Conservation (phyloP, 2,797 vertebrate species). For the Alosa sapidissima region DNA sequence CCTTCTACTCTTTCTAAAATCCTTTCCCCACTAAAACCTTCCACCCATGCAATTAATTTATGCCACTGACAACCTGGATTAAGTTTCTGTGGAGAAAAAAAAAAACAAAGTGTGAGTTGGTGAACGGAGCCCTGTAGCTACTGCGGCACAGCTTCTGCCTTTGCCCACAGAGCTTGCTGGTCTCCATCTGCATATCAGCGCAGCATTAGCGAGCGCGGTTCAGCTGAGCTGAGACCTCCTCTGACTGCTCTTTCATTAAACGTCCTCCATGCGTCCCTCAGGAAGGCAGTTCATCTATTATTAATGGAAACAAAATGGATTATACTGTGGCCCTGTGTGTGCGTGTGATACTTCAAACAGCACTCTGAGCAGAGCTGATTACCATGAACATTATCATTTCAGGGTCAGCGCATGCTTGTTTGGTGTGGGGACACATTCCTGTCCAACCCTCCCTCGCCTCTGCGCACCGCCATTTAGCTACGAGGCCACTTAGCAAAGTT, state of each 20-base stretch:
- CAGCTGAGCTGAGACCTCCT: neutral
- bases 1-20: neutral
- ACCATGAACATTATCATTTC: constrained; percentile 29
- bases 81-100: neutral
- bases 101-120: neutral
- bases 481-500: neutral
- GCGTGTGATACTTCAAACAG: constrained; percentile 27
- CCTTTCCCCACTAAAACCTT: neutral
- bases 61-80: constrained; percentile 13
- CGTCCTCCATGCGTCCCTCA: constrained; percentile 16
- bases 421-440: neutral
- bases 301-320: constrained; percentile 38
- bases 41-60: constrained; percentile 1
- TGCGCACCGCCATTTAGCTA: neutral
- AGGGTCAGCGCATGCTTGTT: constrained; percentile 25
- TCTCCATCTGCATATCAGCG: neutral
- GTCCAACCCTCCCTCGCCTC: neutral
- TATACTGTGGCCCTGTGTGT: constrained; percentile 30
- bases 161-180: neutral
- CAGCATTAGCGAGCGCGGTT: neutral
- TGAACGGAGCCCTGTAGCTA: neutral
- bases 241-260: constrained; percentile 25
- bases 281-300: constrained; percentile 32
- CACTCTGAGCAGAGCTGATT: constrained; percentile 25
- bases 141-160: neutral